Evolutionary conservation across 2,888 invertebrate species (phyloP), one percentile per base, ranked within the genome.

Genomic region (Ichneumoninae sp.): DNA sequence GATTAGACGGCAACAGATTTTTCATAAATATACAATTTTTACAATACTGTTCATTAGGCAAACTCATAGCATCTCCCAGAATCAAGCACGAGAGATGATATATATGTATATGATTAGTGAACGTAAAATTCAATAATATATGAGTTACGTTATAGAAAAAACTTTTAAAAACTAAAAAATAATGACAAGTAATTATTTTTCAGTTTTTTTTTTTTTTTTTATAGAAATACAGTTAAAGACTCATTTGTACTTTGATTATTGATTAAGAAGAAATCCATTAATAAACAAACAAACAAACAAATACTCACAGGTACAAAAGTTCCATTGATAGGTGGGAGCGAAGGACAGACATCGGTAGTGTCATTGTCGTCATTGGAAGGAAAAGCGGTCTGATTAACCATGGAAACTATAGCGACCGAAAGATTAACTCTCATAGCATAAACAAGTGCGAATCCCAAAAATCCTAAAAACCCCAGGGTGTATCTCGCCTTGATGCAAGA

Each of bases 371-470:
- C 93, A 30, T 94, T 93, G 33, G 94, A 91, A 0, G 96, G 95
- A 79, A 95, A 94, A 0, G 95, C 95, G 1, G 97, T 96, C 76
- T 96, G 95, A 92, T 97, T 97, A 57, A 97, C 97, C 99, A 99
- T 99, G 44, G 98, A 98, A 44, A 99, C 98, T 91, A 99, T 98
- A 52, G 98, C 98, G 30, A 99, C 97, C 0, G 98, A 98, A 47
- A 99, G 95, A 93, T 98, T 98, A 0, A 98, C 98, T 82, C 98
- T 95, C 97, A 98, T 97, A 0, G 98, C 97, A 94, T 98, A 98
- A 3, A 98, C 97, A 91, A 97, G 96, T 82, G 97, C 97, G 92
- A 98, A 98, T 16, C 98, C 98, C 72, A 98, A 94, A 91, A 98
- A 98, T 19, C 97, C 97, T 94, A 98, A 95, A 70, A 98, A 95